Evolutionary conservation across 2,888 invertebrate genomes (phyloP).

Genomic region (Carpatolechia fugitivella): DNA sequence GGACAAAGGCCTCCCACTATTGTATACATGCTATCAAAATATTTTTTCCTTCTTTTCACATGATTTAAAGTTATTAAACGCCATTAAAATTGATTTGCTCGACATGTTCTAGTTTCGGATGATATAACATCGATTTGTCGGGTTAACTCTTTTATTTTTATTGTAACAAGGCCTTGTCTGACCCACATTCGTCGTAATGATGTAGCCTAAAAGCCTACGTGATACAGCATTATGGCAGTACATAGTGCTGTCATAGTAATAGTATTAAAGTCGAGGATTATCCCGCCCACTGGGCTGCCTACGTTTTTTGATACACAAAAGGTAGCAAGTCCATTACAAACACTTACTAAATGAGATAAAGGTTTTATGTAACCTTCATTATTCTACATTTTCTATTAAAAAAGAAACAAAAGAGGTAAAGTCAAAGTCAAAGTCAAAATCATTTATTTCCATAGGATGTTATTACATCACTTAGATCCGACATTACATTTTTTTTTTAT

Average conservation of each 20-base stretch:
- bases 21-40: too few species aligned
- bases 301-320: constrained; percentile 11
- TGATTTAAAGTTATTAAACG: too few species aligned
- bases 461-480: too few species aligned
- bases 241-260: constrained; percentile 19
- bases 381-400: background rate
- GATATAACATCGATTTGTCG: constrained; percentile 19
- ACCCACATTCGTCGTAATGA: constrained; percentile 46
- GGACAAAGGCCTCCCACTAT: too few species aligned
- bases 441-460: too few species aligned
- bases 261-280: constrained; percentile 18
- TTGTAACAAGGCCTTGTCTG: constrained; percentile 34
- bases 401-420: too few species aligned
- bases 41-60: too few species aligned
- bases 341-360: too few species aligned
- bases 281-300: constrained; percentile 29
- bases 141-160: constrained; percentile 16
- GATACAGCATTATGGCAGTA: constrained; percentile 37
- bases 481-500: too few species aligned
- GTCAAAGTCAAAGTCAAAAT: too few species aligned
- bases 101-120: constrained; percentile 18
- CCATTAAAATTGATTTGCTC: constrained; percentile 1
- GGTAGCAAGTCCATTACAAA: background rate
- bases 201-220: constrained; percentile 52
- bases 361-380: background rate